Conservation (phyloP, 1,140 invertebrate species). For the Pseudoatta argentina region DNA sequence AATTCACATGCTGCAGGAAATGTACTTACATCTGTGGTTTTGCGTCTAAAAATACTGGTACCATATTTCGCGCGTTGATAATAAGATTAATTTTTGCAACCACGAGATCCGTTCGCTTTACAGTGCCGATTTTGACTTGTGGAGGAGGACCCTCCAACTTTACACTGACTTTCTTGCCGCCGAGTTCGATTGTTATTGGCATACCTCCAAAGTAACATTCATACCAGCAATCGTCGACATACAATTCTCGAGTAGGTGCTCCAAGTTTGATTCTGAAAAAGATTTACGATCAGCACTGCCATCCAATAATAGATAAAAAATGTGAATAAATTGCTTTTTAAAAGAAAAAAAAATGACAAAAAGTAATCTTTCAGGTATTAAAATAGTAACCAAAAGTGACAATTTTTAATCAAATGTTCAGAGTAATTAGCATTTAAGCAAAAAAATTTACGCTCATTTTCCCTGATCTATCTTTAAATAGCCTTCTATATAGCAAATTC, state of each 20-base stretch:
- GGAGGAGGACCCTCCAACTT: constrained; percentile 95
- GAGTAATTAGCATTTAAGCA: no score
- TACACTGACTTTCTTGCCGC: constrained; percentile 91
- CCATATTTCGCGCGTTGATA: constrained; percentile 92
- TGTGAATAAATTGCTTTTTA: no score
- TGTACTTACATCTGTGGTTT: constrained; percentile 90
- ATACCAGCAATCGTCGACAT: constrained; percentile 94
- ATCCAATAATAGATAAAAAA: no score
- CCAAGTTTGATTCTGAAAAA: constrained; percentile 93
- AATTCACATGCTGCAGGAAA: not conserved
- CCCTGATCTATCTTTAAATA: no score
- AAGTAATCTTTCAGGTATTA: no score
- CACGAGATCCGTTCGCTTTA: constrained; percentile 91
- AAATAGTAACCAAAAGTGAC: no score
- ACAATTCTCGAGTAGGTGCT: constrained; percentile 96
- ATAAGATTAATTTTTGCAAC: constrained; percentile 94
- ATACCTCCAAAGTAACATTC: constrained; percentile 97
- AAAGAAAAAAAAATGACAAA: no score
- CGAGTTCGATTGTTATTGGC: constrained; percentile 93
- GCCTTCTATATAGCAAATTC: no score
- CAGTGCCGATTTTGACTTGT: constrained; percentile 92
- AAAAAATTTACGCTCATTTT: no score
- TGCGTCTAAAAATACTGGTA: constrained; percentile 94
- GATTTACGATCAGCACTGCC: constrained; percentile 63
- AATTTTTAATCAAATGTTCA: no score